These are phyloP conservation scores for Oreochromis aureus DNA, from an alignment of 2,113 vertebrate genomes.

Conservation along the genomic window DNA sequence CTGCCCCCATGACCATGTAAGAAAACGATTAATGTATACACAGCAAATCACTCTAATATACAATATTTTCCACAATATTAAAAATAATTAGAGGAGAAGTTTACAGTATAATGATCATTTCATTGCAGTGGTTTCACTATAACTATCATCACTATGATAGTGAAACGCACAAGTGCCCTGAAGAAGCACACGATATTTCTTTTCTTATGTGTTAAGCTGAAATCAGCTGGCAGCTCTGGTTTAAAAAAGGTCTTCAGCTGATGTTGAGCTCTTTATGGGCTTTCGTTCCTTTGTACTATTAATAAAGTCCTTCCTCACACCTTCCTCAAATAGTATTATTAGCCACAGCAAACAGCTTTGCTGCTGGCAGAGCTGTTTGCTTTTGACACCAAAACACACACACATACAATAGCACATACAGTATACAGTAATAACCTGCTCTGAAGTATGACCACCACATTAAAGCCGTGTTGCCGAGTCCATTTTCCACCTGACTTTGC, in stretches of 20 bases:
- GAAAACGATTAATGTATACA: neutral
- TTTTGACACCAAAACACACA: neutral
- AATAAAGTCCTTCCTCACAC: neutral
- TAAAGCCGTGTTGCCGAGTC: neutral
- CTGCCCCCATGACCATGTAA: neutral
- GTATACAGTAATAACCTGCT: slow-evolving; percentile 12
- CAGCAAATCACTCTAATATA: neutral
- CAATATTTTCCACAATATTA: neutral
- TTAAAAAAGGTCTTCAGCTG: neutral
- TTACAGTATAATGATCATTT: neutral
- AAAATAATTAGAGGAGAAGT: neutral
- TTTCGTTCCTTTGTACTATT: slow-evolving; percentile 6
- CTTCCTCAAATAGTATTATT: neutral
- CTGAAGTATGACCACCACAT: slow-evolving; percentile 7
- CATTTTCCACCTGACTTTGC: slow-evolving; percentile 39
- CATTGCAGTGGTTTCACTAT: neutral
- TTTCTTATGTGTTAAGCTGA: neutral
- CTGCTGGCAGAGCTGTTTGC: neutral
- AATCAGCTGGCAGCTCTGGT: neutral
- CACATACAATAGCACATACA: neutral
- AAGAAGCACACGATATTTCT: neutral
- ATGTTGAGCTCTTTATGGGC: neutral
- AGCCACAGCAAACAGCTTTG: neutral
- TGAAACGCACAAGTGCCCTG: neutral
- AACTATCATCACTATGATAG: neutral